Base-by-base conservation (phyloP, 2,797 vertebrate species). In the Gila robusta region DNA sequence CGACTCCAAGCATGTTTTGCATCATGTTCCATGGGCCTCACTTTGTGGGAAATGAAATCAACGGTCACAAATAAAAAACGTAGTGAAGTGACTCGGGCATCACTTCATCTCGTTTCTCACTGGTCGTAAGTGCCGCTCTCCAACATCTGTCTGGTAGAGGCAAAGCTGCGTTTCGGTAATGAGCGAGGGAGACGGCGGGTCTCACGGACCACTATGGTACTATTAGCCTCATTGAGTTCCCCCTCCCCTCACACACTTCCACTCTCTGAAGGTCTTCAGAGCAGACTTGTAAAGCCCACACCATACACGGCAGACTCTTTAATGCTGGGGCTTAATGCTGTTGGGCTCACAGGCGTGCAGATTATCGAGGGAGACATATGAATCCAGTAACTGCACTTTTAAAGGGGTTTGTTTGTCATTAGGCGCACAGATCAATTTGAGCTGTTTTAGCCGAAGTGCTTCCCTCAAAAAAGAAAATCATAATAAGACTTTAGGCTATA, bases 31-130 rank as follows among this genome's bases (percentile, higher is more conserved):
- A 82, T 71, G 41, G 87, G 89, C 89, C 88, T 92, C 92, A 91
- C 93, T 92, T 89, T 82, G 87, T 86, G 88, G 88, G 89, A 89
- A 91, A 93, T 93, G 90, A 89, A 94, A 93, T 94, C 92, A 93
- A 77, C 90, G 88, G 87, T 90, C 88, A 9, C n/a, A 41, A 77
- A 84, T 92, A 89, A 91, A 93, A 93, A 91, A 59, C 82, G 4
- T 21, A 74, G 70, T 67, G n/a, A 67, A 85, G 82, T 88, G 91
- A 94, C 93, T 93, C 88, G 89, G 90, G 90, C 88, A 35, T 93
- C 92, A 88, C 89, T 88, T 93, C 85, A 78, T 88, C 81, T 85
- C 67, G 26, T 72, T 85, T 85, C 84, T 81, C 54, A 23, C 79
- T 74, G 26, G 76, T 82, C 71, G 35, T 70, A 26, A 76, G 88